Percentiles rank a stretch among this genome's conserved stretches.
These are phyloP conservation scores for Drosophila ananassae DNA, from an alignment of 1,140 invertebrate genomes.

Conservation along the genomic window DNA sequence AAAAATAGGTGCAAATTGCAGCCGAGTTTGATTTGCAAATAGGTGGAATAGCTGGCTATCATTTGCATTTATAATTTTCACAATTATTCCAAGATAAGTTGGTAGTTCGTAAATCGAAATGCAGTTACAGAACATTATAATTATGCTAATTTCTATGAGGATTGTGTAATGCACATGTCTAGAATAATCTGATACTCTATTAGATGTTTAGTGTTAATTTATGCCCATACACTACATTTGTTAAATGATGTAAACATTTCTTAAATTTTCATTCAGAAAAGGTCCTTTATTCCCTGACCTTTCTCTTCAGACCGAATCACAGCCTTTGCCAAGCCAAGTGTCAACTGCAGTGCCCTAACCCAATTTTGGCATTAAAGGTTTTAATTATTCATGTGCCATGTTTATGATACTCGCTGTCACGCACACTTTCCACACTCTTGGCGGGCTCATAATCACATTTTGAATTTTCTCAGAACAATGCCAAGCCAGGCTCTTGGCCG, in stretches of 20 bases:
- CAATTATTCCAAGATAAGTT: conserved; percentile 1
- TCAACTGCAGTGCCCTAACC: conserved; percentile 48
- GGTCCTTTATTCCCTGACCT: conserved; percentile 4
- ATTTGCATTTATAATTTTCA: conserved; percentile 51
- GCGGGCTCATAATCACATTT: conserved; percentile 66
- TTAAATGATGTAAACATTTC: too few species aligned
- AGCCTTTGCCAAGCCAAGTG: conserved; percentile 8
- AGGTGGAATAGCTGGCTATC: conserved; percentile 17
- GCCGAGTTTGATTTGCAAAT: conserved; percentile 26
- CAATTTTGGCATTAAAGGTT: conserved; percentile 63
- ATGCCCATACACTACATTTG: neutral
- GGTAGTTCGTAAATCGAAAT: conserved; percentile 10
- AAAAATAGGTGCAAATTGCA: conserved; percentile 5
- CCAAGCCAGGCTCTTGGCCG: conserved; percentile 5
- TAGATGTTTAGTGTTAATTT: neutral
- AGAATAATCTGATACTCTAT: conserved; percentile 1
- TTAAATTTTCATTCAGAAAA: too few species aligned
- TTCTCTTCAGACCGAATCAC: conserved; percentile 8
- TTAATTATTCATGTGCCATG: conserved; percentile 67
- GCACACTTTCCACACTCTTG: conserved; percentile 15
- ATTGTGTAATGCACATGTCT: conserved; percentile 6
- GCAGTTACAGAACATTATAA: conserved; percentile 32
- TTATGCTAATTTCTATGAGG: conserved; percentile 5
- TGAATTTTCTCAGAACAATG: conserved; percentile 62
- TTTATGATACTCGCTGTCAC: conserved; percentile 61